Base-by-base conservation (phyloP, 2,888 invertebrate genomes). In the Nudaria mundana region DNA sequence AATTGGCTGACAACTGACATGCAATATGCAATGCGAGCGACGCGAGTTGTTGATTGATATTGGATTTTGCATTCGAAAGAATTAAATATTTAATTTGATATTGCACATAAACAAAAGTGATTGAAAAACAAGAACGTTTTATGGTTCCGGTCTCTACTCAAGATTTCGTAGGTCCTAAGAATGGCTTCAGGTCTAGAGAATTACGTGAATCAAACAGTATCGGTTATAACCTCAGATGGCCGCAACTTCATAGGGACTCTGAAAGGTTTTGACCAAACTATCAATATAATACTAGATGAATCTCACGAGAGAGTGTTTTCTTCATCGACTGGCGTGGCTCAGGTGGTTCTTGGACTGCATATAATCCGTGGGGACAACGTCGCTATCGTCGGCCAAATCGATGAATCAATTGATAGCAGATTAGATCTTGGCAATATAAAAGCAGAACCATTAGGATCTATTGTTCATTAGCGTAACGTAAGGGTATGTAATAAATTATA, bases 181-280 rank as follows among this genome's bases (percentile, higher is more conserved):
- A 96, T 96, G 96, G 94, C 95, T 60, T 94, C 96, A 30, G 95
- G 95, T 43, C 82, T 97, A 48, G 97, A 97, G 81, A 93, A 93
- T 31, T 97, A 96, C 68, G 94, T 97, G 7, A 97, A 97, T 79
- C 95, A 96, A 85, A 95, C 96, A 22, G 97, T 98, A 38, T 97
- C 97, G 22, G 96, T 98, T 49, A 97, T 98, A 63, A 98, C 98
- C 35, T 94, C 97, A 7, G 98, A 98, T 87, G 98, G 98, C 28
- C 91, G 98, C 56, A 97, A 97, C 78, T 98, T 98, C 74, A 96
- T 98, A 61, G 99, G 99, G 30, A 97, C 97, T 0, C 81, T 99
- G 48, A 98, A 98, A 81, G 99, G 99, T 18, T 99, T 98, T 82
- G 99, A 99, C 84, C 99, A 99, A 85, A 97, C 98, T n/a, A 97